Evolutionary conservation across 2,797 vertebrate species (phyloP), one percentile per base, ranked within the genome.

Genomic region (Pempheris klunzingeri): DNA sequence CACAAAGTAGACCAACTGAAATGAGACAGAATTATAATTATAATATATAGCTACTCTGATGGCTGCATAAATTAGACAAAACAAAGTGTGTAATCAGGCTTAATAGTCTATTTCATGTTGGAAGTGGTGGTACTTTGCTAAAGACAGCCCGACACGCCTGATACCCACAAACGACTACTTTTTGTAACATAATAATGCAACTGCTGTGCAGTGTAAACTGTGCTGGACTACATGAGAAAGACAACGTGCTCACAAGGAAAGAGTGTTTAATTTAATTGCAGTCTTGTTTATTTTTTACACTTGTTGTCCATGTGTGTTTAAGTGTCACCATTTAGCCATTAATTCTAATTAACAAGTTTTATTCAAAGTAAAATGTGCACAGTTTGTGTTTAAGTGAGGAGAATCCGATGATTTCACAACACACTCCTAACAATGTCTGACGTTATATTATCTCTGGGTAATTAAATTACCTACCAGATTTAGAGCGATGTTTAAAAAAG

Each of bases 391-490:
- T 24, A 18, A 67, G 46, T 41, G 74, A 67, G 4, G 49, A 41
- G 17, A 74, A 47, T 69, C 10, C 5, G 2, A 9, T 49, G 15
- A 38, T 46, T 78, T 75, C 18, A 71, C 34, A 34, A 59, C 38
- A 15, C n/a, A 24, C 28, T 53, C 10, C 43, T 52, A 20, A 44
- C 13, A 54, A 28, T 43, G 14, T 49, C 46, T 66, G 65, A 76
- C 11, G 4, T 82, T 89, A 82, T 74, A 82, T 76, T 68, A 64
- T 71, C 34, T 43, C 58, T 68, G 43, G 41, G 68, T 49, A 44
- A 61, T 87, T 65, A 75, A 71, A 78, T 80, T 71, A 88, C 69
- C 70, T 58, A 68, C 70, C 68, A 78, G 82, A 89, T 91, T 92
- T 89, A 87, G 72, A 86, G 64, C 12, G 2, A 60, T 53, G 61